Conservation (phyloP, 2,888 invertebrate genomes). For the Rhamnusium bicolor region DNA sequence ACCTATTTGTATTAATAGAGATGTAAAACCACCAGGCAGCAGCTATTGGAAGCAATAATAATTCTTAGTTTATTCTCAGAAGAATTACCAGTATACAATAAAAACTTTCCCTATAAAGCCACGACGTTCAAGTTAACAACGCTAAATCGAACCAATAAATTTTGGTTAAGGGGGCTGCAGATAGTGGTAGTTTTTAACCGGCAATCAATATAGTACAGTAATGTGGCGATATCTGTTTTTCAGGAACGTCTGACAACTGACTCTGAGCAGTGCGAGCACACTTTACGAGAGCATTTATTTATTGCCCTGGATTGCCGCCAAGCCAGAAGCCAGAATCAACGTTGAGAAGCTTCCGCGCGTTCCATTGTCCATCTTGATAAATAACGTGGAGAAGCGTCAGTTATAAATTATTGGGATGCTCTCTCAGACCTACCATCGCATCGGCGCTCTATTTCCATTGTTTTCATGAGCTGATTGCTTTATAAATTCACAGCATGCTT, state of each 20-base stretch:
- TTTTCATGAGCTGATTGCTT: constrained; percentile 29
- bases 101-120: constrained; percentile 44
- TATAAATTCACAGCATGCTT: constrained; percentile 20
- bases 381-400: constrained; percentile 39
- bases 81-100: constrained; percentile 43
- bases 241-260: constrained; percentile 55
- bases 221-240: constrained; percentile 58
- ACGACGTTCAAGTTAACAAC: constrained; percentile 41
- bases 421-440: constrained; percentile 27
- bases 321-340: constrained; percentile 47
- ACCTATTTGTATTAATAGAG: not conserved
- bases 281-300: constrained; percentile 51
- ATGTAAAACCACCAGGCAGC: not conserved
- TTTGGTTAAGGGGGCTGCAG: constrained; percentile 50
- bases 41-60: constrained; percentile 14
- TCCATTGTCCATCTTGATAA: constrained; percentile 53
- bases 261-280: constrained; percentile 40
- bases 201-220: constrained; percentile 56
- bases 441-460: constrained; percentile 31
- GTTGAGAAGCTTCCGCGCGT: constrained; percentile 37
- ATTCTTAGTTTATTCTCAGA: constrained; percentile 30
- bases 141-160: constrained; percentile 54
- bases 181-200: constrained; percentile 55
- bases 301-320: constrained; percentile 55
- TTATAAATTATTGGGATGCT: constrained; percentile 28